A percentile compares a stretch with the other conserved stretches of the same genome.
phyloP scores from a whole-genome alignment of 2,797 vertebrate species.

The Silurus lanzhouensis region DNA sequence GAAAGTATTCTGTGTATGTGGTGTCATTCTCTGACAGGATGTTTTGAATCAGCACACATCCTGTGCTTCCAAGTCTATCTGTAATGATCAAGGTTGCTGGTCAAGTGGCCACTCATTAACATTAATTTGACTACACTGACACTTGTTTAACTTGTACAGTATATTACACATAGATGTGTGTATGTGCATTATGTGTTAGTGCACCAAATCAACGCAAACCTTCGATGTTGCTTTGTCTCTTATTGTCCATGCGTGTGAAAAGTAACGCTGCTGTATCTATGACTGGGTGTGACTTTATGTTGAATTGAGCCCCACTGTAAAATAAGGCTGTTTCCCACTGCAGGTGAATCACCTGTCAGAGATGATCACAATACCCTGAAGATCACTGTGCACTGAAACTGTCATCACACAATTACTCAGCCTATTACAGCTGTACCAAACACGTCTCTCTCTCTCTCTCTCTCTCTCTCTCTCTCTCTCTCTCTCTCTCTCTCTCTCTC shows the following conservation, averaged over 20 bases:
- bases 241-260: background rate
- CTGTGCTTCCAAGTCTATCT: slow-evolving; percentile 24
- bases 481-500: background rate
- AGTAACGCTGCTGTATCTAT: slow-evolving; percentile 18
- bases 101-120: slow-evolving; percentile 21
- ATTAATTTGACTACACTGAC: slow-evolving; percentile 20
- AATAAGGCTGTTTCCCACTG: slow-evolving; percentile 68
- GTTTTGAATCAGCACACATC: slow-evolving; percentile 39
- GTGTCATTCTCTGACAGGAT: slow-evolving; percentile 36
- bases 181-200: background rate
- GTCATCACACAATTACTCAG: slow-evolving; percentile 83
- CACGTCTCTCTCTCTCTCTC: slow-evolving; percentile 16
- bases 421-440: slow-evolving; percentile 72
- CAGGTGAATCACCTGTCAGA: slow-evolving; percentile 74
- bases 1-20: background rate
- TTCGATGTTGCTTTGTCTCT: background rate
- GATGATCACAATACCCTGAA: slow-evolving; percentile 77
- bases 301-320: slow-evolving; percentile 75
- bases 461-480: slow-evolving; percentile 11
- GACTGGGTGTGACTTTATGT: slow-evolving; percentile 78
- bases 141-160: background rate
- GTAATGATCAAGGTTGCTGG: background rate
- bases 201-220: background rate
- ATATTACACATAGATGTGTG: slow-evolving; percentile 11
- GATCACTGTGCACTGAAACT: slow-evolving; percentile 75